Conservation (phyloP, 2,113 vertebrate genomes). For the Neodontobutis hainanensis region DNA sequence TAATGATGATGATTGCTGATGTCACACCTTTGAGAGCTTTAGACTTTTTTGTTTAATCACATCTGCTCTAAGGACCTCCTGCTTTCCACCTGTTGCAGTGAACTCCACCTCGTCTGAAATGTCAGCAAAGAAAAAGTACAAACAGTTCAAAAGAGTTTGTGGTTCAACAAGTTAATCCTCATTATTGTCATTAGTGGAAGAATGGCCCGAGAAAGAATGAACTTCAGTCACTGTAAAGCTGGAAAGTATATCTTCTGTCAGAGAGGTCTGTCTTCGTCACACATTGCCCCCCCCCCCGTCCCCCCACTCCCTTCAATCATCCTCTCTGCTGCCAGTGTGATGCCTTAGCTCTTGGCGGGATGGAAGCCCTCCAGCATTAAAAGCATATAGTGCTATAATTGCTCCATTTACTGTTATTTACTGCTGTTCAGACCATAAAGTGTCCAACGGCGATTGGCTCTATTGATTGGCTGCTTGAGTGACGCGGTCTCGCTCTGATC, state of each 20-base stretch:
- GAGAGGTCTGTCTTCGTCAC: slow-evolving; percentile 26
- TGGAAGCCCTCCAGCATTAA: slow-evolving; percentile 38
- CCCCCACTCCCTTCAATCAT: slow-evolving; percentile 17
- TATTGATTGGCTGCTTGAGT: slow-evolving; percentile 47
- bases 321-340: slow-evolving; percentile 42
- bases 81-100: slow-evolving; percentile 8
- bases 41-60: slow-evolving; percentile 37
- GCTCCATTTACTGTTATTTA: slow-evolving; percentile 53
- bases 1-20: slow-evolving; percentile 44
- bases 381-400: slow-evolving; percentile 46
- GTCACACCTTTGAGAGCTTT: slow-evolving; percentile 48
- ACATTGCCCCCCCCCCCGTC: slow-evolving; percentile 26
- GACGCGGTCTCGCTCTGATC: slow-evolving; percentile 36
- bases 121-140: slow-evolving; percentile 1
- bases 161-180: slow-evolving; percentile 20
- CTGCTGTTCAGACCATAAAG: slow-evolving; percentile 40
- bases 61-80: slow-evolving; percentile 38
- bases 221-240: background rate
- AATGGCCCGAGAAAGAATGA: background rate
- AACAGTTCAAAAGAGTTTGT: background rate
- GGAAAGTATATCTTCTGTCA: slow-evolving; percentile 25
- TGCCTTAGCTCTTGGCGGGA: slow-evolving; percentile 43
- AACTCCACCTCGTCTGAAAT: background rate
- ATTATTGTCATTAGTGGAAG: slow-evolving; percentile 4
- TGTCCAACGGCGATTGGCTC: slow-evolving; percentile 29